A percentile compares a stretch with the other conserved stretches of the same genome.
Conservation (phyloP, 2,888 invertebrate genomes). For the Venustoraphidia nigricollis region DNA sequence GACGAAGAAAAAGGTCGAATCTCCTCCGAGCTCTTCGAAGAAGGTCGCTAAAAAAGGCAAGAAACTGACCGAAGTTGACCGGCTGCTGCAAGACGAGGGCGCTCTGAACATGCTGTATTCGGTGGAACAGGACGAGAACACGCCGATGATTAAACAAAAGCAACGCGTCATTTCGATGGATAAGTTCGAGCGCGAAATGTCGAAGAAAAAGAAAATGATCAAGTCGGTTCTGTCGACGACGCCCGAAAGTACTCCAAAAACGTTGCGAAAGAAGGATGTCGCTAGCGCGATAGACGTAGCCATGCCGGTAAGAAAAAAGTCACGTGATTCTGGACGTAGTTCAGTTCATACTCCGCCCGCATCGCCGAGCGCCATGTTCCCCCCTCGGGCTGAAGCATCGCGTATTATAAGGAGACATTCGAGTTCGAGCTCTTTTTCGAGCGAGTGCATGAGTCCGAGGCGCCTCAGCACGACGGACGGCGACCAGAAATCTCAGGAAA, state of each 20-base stretch:
- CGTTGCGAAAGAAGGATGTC: conserved; percentile 30
- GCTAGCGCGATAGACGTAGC: conserved; percentile 14
- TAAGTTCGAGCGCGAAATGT: conserved; percentile 22
- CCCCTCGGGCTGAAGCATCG: conserved; percentile 54
- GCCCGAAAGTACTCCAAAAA: conserved; percentile 27
- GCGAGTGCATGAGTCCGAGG: conserved; percentile 47
- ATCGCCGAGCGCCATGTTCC: conserved; percentile 44
- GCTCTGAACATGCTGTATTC: conserved; percentile 75
- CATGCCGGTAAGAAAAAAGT: conserved; percentile 21
- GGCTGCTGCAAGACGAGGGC: conserved; percentile 68
- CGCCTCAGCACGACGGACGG: conserved; percentile 30
- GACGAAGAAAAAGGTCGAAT: too few species aligned
- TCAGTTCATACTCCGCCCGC: conserved; percentile 30
- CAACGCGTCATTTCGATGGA: conserved; percentile 25
- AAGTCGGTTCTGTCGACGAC: conserved; percentile 19
- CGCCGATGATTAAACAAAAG: conserved; percentile 24
- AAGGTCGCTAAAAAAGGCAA: conserved; percentile 17
- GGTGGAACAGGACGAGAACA: conserved; percentile 37
- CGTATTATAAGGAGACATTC: conserved; percentile 70
- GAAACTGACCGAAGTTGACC: conserved; percentile 55
- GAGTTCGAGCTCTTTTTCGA: conserved; percentile 60
- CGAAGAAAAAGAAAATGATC: conserved; percentile 16
- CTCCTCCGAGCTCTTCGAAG: conserved; percentile 2
- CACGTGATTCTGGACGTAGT: conserved; percentile 24
- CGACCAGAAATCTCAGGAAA: neutral